Conservation (phyloP, 2,888 invertebrate species). For the Agrotis segetum region DNA sequence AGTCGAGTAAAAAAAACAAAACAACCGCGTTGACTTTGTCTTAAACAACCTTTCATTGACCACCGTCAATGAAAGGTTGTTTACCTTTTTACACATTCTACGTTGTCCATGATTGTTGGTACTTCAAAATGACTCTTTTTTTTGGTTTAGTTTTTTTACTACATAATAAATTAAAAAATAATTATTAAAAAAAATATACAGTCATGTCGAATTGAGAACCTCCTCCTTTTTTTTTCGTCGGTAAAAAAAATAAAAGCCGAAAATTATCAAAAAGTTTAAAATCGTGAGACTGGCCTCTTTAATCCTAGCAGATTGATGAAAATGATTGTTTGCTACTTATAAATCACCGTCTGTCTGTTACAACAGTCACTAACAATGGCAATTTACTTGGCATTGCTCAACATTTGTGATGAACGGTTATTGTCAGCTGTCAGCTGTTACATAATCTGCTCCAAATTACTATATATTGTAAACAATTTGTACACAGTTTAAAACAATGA, state of each 20-base stretch:
- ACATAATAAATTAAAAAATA: too few relatives aligned
- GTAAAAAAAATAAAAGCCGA: too few relatives aligned
- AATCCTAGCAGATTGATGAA: neutral
- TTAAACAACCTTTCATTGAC: too few relatives aligned
- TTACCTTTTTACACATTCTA: neutral
- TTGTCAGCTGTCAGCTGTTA: conserved; percentile 32
- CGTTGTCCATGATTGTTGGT: neutral
- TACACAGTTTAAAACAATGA: too few relatives aligned
- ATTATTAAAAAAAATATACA: too few relatives aligned
- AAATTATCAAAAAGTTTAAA: neutral
- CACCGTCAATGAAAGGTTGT: conserved; percentile 1
- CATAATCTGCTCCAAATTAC: conserved; percentile 18
- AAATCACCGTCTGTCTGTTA: conserved; percentile 22
- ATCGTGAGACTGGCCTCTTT: neutral
- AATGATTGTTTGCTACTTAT: conserved; percentile 24
- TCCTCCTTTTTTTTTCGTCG: too few relatives aligned
- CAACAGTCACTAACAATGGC: conserved; percentile 36
- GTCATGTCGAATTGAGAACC: too few relatives aligned
- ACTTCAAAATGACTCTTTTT: too few relatives aligned
- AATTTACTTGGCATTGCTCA: conserved; percentile 49
- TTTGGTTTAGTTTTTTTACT: too few relatives aligned
- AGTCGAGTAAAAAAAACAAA: conserved; percentile 28
- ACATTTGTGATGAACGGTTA: conserved; percentile 33
- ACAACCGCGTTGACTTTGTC: neutral
- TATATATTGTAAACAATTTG: conserved; percentile 1